Base-by-base conservation (phyloP, 2,888 invertebrate genomes). In the Dryobotodes eremita region DNA sequence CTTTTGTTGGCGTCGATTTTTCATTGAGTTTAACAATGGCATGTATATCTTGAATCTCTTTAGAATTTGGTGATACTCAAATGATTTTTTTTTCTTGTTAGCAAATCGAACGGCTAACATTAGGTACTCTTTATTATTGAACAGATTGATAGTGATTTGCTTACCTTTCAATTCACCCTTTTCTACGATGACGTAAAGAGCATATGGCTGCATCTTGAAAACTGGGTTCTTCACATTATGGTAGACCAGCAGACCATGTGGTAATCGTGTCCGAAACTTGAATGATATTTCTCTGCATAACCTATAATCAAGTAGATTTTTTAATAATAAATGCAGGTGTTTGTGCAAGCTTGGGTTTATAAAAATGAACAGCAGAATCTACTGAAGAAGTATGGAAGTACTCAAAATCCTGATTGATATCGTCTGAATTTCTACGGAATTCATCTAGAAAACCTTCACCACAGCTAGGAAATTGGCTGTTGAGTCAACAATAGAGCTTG, bases 171-270 rank as follows among this genome's bases (percentile, higher is more conserved):
- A 96, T 95, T 99, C 98, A 31, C 99, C 99, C 93, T 99, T 99
- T 93, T 99, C 99, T 42, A 99, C 98, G 91, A 99, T 99, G 59
- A 99, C 98, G 93, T 99, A 99, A 36, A 99, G 96, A 69, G 99
- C 99, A 92, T 99, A 99, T 0, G 99, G 98, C 89, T 98, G 98
- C 93, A 99, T 97, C 91, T 98, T 97, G 81, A 98, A 98, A 74
- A 98, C 98, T 11, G 98, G 98, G 93, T 98, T 98, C 94, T 98
- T 98, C 46, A 99, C 98, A 92, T 99, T 99, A 94, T 99, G 99
- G 93, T 99, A 99, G 20, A 99, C 98, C 72, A 99, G 96, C 13
- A 99, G 97, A 5, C 99, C 99, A 92, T 99, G 99, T 1, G 99
- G 99, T 66, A 99, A 96, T 90, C 98, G 97, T 46, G 99, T 99